Percentiles rank a stretch among this genome's conserved stretches.
These are phyloP conservation scores for Hesperophylax magnus DNA, from an alignment of 1,140 invertebrate genomes.

Conservation along the genomic window DNA sequence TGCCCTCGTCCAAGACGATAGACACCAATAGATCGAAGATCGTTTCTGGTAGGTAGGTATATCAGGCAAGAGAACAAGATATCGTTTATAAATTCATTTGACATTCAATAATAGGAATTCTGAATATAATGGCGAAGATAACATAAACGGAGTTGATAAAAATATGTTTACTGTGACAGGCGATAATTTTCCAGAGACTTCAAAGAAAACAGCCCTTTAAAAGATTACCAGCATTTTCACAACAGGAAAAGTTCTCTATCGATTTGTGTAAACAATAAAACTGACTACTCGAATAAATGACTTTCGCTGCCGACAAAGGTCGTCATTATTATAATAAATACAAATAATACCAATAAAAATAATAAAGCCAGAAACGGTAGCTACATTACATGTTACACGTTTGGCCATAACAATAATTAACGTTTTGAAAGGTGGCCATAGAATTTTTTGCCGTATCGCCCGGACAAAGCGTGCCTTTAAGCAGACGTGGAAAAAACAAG, in stretches of 20 bases:
- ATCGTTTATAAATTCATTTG: not conserved
- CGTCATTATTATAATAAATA: slow-evolving; percentile 7
- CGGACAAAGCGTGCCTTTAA: slow-evolving; percentile 10
- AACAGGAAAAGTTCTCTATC: not conserved
- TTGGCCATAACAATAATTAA: slow-evolving; percentile 10
- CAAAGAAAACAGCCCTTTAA: too few relatives aligned
- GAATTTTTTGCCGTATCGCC: slow-evolving; percentile 4
- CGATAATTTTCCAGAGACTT: too few relatives aligned
- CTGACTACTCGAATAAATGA: not conserved
- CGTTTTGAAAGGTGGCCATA: slow-evolving; percentile 12
- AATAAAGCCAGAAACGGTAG: not conserved
- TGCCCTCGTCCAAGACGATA: slow-evolving; percentile 24
- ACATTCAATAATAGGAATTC: not conserved
- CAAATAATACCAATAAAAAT: too few relatives aligned
- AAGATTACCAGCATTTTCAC: too few relatives aligned
- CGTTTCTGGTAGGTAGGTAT: slow-evolving; percentile 21
- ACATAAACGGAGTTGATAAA: not conserved
- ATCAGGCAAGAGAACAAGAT: too few relatives aligned
- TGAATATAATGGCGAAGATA: not conserved
- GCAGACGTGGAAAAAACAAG: not conserved
- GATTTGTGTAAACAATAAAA: not conserved
- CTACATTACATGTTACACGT: slow-evolving; percentile 8
- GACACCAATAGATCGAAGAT: not conserved
- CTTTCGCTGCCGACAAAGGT: slow-evolving; percentile 27
- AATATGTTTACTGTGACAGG: not conserved